These are phyloP conservation scores for Philypnodon macrostomus DNA, from an alignment of 2,797 vertebrate species.

Conservation along the genomic window DNA sequence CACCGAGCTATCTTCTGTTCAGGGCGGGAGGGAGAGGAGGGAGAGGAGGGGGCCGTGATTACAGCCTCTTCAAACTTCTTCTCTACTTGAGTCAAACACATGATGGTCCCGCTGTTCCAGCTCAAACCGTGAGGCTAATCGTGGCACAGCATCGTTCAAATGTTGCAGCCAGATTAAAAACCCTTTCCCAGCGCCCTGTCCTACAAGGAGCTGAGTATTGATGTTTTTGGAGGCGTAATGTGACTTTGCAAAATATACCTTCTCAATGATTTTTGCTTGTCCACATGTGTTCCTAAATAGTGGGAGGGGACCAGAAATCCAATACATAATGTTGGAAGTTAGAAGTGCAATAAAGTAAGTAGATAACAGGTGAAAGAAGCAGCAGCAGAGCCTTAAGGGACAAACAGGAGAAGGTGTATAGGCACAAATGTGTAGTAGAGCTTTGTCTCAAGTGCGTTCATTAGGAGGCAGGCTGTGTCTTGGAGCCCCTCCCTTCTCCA, in stretches of 20 bases:
- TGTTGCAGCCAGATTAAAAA: slow-evolving; percentile 49
- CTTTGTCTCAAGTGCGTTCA: slow-evolving; percentile 68
- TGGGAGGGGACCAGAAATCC: slow-evolving; percentile 5
- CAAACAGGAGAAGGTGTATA: slow-evolving; percentile 33
- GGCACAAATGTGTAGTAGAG: slow-evolving; percentile 29
- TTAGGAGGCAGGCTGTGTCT: slow-evolving; percentile 68
- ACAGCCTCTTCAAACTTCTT: slow-evolving; percentile 35
- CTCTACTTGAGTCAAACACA: slow-evolving; percentile 49
- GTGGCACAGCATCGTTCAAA: slow-evolving; percentile 35
- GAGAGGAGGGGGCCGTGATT: no score
- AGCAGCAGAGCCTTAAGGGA: slow-evolving; percentile 39
- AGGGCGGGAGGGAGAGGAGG: slow-evolving; percentile 17
- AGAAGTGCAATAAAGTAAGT: slow-evolving; percentile 16
- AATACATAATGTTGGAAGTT: slow-evolving; percentile 18
- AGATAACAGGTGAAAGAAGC: slow-evolving; percentile 16
- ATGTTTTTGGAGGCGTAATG: slow-evolving; percentile 40
- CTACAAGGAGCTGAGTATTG: slow-evolving; percentile 32
- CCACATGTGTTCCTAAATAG: background rate
- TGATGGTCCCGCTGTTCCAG: slow-evolving; percentile 41
- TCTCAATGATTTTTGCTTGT: slow-evolving; percentile 24
- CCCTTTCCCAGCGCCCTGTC: slow-evolving; percentile 29
- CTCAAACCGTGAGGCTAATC: slow-evolving; percentile 52
- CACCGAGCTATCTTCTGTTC: slow-evolving; percentile 37
- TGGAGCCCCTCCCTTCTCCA: slow-evolving; percentile 52
- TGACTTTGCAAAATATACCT: slow-evolving; percentile 29